Base-by-base conservation (phyloP, 1,140 invertebrate genomes). In the Drosophila prosaltans region DNA sequence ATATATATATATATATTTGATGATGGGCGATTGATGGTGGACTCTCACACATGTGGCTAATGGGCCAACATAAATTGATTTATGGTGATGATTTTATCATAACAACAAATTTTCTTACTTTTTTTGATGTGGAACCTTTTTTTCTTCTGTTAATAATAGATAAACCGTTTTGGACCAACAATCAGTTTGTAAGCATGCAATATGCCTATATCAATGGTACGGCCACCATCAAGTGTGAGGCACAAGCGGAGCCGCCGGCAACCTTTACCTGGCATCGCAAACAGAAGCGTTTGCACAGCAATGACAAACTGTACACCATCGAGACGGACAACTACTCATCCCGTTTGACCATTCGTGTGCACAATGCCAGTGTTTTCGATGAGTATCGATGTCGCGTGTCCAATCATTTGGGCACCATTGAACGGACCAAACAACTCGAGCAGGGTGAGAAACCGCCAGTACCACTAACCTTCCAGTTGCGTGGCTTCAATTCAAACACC, bases 211-310 rank as follows among this genome's bases (percentile, higher is more conserved):
- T 94, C 11, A 93, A 92, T n/a, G 94, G 94, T 7, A 90, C 86
- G 1, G 93, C 93, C 1, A 93, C 94, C 71, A 91, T 95, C 32
- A 93, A 93, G 39, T 95, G 94, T 72, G 93, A 93, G 65, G 94
- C 94, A 0, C 83, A 91, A 26, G 94, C 94, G 0, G 93, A 94
- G 73, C 94, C 94, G 2, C 92, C 93, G 21, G 93, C 94, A 1
- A 93, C 91, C 40, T 95, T 95, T 75, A 91, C 92, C 24, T 95
- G 94, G 94, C 91, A 92, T 41, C 85, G 92, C 30, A 88, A 91
- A 57, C 79, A 92, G 55, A 91, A 92, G 77, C 77, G 77, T 10
- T 45, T 93, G 48, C 67, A 84, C 64, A 84, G 88, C 78, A 91
- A 89, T 51, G 84, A 82, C 21, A 78, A 78, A 43, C 55, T 76